These are phyloP conservation scores for Siderastrea siderea DNA, from an alignment of 92 coral and sea anemone species.

Conservation along the genomic window DNA sequence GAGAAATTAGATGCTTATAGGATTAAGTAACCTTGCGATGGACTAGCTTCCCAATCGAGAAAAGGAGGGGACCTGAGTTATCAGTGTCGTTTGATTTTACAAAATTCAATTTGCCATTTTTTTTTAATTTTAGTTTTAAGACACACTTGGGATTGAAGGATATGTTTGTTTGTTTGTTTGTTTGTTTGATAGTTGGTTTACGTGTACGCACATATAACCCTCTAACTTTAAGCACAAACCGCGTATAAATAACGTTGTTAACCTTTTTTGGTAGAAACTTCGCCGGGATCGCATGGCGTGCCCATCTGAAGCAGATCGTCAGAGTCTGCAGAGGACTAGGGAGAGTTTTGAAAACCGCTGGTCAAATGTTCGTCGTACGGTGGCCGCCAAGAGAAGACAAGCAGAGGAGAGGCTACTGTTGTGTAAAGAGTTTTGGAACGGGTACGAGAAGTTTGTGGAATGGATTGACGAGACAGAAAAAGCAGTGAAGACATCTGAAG, in stretches of 20 bases:
- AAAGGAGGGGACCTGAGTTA: too few relatives aligned
- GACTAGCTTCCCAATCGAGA: too few relatives aligned
- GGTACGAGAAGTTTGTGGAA: conserved; percentile 84
- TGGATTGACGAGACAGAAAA: conserved; percentile 87
- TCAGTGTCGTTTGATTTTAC: too few relatives aligned
- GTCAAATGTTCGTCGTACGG: conserved; percentile 85
- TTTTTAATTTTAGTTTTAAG: too few relatives aligned
- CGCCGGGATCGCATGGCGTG: conserved; percentile 92
- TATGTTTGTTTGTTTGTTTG: too few relatives aligned
- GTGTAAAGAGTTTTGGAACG: conserved; percentile 95
- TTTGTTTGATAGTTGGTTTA: too few relatives aligned
- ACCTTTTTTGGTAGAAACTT: conserved; percentile 72
- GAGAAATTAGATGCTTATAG: too few relatives aligned
- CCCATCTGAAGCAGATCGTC: conserved; percentile 83
- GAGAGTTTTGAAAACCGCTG: conserved; percentile 98
- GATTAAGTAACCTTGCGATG: too few relatives aligned
- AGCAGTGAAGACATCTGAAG: conserved; percentile 57
- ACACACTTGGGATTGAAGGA: too few relatives aligned
- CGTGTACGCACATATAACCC: background rate
- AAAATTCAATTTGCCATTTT: too few relatives aligned
- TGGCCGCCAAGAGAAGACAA: conserved; percentile 80
- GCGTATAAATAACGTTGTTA: background rate
- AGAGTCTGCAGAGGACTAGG: conserved; percentile 77
- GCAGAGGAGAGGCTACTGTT: conserved; percentile 88
- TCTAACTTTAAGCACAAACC: background rate